Percentiles rank a stretch among this genome's conserved stretches.
Evolutionary conservation across 2,888 invertebrate genomes (phyloP).

Genomic region (Aleiodes leptofemur): DNA sequence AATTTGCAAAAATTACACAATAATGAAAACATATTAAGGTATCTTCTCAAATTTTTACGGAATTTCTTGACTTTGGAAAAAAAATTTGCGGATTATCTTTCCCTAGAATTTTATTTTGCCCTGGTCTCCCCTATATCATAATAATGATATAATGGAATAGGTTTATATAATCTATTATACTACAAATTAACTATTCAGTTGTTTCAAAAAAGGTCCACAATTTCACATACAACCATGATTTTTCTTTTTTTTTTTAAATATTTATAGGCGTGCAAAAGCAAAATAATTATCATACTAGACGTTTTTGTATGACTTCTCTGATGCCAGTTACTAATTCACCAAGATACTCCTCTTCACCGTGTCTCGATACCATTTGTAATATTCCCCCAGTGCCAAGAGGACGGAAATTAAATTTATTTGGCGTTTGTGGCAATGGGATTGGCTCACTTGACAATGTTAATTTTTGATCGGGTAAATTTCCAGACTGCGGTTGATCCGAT

Average conservation of each 20-base stretch:
- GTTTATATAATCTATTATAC: too few relatives aligned
- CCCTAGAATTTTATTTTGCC: too few relatives aligned
- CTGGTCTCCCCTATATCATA: too few relatives aligned
- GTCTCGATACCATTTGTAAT: slow-evolving; percentile 66
- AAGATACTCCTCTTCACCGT: slow-evolving; percentile 85
- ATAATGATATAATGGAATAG: too few relatives aligned
- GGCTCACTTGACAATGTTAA: slow-evolving; percentile 52
- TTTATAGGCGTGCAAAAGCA: not conserved
- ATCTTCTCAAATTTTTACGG: too few relatives aligned
- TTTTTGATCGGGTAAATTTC: slow-evolving; percentile 57
- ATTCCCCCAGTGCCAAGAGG: slow-evolving; percentile 70
- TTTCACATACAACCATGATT: not conserved
- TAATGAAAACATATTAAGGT: too few relatives aligned
- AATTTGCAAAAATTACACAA: too few relatives aligned
- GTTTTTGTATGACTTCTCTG: slow-evolving; percentile 86
- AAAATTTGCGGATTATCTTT: too few relatives aligned
- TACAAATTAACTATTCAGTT: too few relatives aligned
- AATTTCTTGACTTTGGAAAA: too few relatives aligned
- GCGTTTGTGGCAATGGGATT: slow-evolving; percentile 66
- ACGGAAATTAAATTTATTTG: slow-evolving; percentile 73
- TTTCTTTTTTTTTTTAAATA: too few relatives aligned
- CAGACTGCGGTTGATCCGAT: slow-evolving; percentile 65
- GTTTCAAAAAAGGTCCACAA: too few relatives aligned
- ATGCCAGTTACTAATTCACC: slow-evolving; percentile 87
- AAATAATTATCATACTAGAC: slow-evolving; percentile 71